phyloP scores from a whole-genome alignment of 2,113 vertebrate species.

The Donacobius atricapilla region DNA sequence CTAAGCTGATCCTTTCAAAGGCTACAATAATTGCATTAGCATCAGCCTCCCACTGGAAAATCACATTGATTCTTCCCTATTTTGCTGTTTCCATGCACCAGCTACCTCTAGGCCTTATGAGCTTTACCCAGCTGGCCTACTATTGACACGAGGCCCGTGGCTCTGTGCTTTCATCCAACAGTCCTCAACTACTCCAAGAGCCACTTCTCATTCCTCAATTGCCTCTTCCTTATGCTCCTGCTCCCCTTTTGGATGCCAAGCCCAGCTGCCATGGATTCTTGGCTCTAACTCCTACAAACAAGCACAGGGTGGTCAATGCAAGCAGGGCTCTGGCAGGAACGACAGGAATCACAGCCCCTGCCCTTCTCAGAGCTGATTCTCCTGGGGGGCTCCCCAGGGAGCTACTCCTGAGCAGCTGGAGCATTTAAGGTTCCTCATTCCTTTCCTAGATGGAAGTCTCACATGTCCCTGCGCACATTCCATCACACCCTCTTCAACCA shows the following conservation, averaged over 20 bases:
- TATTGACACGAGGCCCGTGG: not conserved
- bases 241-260: not conserved
- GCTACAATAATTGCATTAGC: not conserved
- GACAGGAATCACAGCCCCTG: not conserved
- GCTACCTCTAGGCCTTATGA: not conserved
- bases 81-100: not conserved
- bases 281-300: not conserved
- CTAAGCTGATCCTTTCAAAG: not conserved
- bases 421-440: not conserved
- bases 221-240: not conserved
- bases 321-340: not conserved
- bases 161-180: not conserved
- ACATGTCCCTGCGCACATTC: not conserved
- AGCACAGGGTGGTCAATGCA: accelerated
- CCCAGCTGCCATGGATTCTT: not conserved
- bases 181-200: not conserved
- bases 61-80: not conserved
- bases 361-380: not conserved
- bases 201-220: not conserved
- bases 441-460: not conserved
- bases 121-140: not conserved
- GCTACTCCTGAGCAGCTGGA: not conserved
- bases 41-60: not conserved
- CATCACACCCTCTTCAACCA: not conserved
- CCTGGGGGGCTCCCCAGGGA: not conserved